These are phyloP conservation scores for Hypomecis punctinalis DNA, from an alignment of 2,888 invertebrate species.

Conservation along the genomic window DNA sequence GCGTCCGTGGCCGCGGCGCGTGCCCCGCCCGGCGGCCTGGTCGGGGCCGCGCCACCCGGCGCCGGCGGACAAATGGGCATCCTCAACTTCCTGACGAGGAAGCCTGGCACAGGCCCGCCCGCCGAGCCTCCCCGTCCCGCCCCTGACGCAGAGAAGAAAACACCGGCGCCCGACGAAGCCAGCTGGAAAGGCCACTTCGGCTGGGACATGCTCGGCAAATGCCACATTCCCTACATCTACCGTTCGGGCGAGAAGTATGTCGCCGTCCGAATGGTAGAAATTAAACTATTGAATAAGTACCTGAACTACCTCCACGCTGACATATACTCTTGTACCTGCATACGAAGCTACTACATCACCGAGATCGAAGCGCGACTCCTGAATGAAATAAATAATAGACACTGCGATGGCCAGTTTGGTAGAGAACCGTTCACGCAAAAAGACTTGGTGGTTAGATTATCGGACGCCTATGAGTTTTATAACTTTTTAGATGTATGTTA, in stretches of 20 bases:
- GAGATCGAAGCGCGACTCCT: slow-evolving; percentile 95
- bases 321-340: slow-evolving; percentile 95
- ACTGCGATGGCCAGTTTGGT: slow-evolving; percentile 96
- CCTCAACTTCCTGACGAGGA: slow-evolving; percentile 86
- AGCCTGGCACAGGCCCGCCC: slow-evolving; percentile 62
- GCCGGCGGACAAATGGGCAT: slow-evolving; percentile 84
- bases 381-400: slow-evolving; percentile 96
- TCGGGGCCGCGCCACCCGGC: slow-evolving; percentile 66
- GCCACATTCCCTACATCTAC: slow-evolving; percentile 95
- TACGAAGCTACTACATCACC: slow-evolving; percentile 96
- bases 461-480: slow-evolving; percentile 96
- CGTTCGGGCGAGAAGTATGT: slow-evolving; percentile 94
- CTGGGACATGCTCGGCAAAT: slow-evolving; percentile 95
- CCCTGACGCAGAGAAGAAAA: slow-evolving; percentile 72
- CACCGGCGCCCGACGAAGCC: slow-evolving; percentile 88
- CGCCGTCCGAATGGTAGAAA: slow-evolving; percentile 97
- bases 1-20: slow-evolving; percentile 81
- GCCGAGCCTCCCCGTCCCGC: slow-evolving; percentile 61
- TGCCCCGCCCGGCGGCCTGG: slow-evolving; percentile 73
- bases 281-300: slow-evolving; percentile 95
- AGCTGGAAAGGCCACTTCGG: slow-evolving; percentile 94
- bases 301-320: slow-evolving; percentile 95
- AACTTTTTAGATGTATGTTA: slow-evolving; percentile 96
- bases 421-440: slow-evolving; percentile 94
- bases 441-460: slow-evolving; percentile 94